Base-by-base conservation (phyloP, 2,888 invertebrate genomes). In the Tolmerus cingulatus region DNA sequence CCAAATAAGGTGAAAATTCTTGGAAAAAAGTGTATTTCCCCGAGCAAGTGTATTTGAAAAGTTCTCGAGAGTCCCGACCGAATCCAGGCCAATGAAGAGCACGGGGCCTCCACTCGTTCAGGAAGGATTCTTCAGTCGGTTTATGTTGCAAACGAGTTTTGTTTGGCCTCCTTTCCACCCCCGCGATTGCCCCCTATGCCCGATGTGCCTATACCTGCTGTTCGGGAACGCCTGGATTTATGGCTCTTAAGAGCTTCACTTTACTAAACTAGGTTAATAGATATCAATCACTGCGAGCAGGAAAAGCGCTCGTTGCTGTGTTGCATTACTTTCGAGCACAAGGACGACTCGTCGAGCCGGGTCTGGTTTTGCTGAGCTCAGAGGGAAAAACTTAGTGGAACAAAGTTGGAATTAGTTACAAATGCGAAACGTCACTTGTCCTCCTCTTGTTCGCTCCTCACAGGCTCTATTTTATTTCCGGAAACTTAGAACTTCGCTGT, bases 1-100 rank as follows among this genome's bases (percentile, higher is more conserved):
- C 66, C 19, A 84, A 66, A 84, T 84, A 84, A 84, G 66, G 84
- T 84, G 84, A 84, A 84, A 84, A 84, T 84, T 66, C 74, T 84
- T 34, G 66, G 74, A 84, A 74, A 84, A 74, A 79, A 27, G 46
- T 27, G 79, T 46, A 79, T 46, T 40, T 12, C 8, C 66, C 19
- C 66, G 43, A 40, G 46, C 79, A 40, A 66, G 66, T 84, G 74
- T 66, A 84, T 37, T 57, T 84, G 66, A 84, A 66, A 84, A 84
- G 66, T 84, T 66, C 30, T 84, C 66, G 27, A 66, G 40, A 66
- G 66, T 84, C 37, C 66, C 30, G 79, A 27, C 19, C 27, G 16
- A 79, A 79, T 79, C 51, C 79, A 46, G 79, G 79, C 46, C 46
- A 79, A 79, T 79, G 79, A 79, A 79, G 40, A 46, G 23, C 76